These are phyloP conservation scores for Ephydatia muelleri DNA, from an alignment of 37 sponge, comb jelly and placozoan species.

Conservation along the genomic window DNA sequence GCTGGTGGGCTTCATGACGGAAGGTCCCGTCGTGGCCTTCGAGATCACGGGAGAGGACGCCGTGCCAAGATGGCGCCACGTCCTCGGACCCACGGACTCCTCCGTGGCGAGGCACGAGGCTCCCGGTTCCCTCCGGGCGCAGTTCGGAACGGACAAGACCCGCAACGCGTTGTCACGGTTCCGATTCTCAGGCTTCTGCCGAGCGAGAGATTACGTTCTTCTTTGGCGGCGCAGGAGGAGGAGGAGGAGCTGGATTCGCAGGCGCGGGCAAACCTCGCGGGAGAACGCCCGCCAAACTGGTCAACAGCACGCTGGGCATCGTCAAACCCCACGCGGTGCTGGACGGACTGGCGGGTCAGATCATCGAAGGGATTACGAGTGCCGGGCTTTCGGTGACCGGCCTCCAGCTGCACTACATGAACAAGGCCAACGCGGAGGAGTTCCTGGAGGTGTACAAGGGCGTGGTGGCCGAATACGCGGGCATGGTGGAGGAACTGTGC, in stretches of 20 bases:
- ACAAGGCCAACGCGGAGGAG: constrained; percentile 90
- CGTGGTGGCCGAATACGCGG: constrained; percentile 90
- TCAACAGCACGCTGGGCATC: constrained; percentile 70
- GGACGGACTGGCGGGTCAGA: constrained; percentile 76
- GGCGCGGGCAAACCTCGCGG: constrained; percentile 8
- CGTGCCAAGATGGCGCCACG: constrained; percentile 56
- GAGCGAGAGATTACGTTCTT: constrained; percentile 83
- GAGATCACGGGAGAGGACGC: constrained; percentile 83
- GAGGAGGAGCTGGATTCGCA: not conserved
- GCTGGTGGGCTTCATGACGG: constrained; percentile 73
- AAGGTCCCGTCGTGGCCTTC: constrained; percentile 78
- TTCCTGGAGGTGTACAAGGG: constrained; percentile 96
- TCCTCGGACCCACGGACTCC: constrained; percentile 84
- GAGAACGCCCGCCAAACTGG: constrained; percentile 32
- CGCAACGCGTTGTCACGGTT: constrained; percentile 91
- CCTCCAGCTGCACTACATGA: constrained; percentile 74
- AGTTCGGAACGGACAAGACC: constrained; percentile 75
- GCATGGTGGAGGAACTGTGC: constrained; percentile 90
- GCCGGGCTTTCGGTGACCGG: constrained; percentile 68
- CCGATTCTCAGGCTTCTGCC: constrained; percentile 73
- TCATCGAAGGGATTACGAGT: constrained; percentile 67
- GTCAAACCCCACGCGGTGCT: constrained; percentile 95
- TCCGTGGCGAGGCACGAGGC: constrained; percentile 70
- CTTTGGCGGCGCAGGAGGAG: constrained; percentile 51
- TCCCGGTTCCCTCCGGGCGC: constrained; percentile 77